Conservation (phyloP, 2,113 vertebrate genomes). For the Brachyhypopomus gauderio region DNA sequence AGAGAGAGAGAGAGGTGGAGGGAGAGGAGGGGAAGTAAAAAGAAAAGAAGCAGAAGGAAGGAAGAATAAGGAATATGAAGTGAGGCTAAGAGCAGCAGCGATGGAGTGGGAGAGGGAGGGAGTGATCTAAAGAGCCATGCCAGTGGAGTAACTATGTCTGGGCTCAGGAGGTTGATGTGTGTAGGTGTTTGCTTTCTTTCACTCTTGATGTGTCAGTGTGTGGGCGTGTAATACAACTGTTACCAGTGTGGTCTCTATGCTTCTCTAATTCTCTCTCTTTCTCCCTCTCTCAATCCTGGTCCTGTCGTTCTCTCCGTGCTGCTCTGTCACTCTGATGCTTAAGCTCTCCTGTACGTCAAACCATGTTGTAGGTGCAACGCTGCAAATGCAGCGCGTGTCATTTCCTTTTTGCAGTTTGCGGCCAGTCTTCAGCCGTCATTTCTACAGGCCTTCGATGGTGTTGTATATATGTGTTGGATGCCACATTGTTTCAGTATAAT, state of each 20-base stretch:
- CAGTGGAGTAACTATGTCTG: constrained; percentile 32
- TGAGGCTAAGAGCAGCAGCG: not conserved
- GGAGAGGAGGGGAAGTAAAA: not conserved
- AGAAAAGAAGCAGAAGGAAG: not conserved
- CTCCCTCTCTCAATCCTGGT: not conserved
- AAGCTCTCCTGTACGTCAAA: not conserved
- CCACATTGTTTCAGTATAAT: constrained; percentile 10
- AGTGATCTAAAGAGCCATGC: constrained; percentile 1
- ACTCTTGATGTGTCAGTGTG: constrained; percentile 29
- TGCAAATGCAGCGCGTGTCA: not conserved
- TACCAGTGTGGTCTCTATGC: constrained; percentile 16
- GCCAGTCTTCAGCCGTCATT: too few relatives aligned
- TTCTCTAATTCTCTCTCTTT: constrained; percentile 3
- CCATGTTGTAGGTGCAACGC: not conserved
- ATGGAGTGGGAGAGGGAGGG: constrained; percentile 9
- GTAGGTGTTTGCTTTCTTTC: constrained; percentile 40
- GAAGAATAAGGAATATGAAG: constrained; percentile 7
- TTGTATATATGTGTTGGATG: not conserved
- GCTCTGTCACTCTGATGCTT: not conserved
- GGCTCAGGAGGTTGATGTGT: constrained; percentile 30
- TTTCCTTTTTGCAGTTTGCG: too few relatives aligned
- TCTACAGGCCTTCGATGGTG: not conserved
- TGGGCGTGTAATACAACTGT: constrained; percentile 38
- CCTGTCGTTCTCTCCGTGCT: not conserved
- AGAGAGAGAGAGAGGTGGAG: constrained; percentile 2